Percentiles rank a stretch among this genome's conserved stretches.
phyloP scores from a whole-genome alignment of 2,888 invertebrate genomes.

The Zelleria hepariella region DNA sequence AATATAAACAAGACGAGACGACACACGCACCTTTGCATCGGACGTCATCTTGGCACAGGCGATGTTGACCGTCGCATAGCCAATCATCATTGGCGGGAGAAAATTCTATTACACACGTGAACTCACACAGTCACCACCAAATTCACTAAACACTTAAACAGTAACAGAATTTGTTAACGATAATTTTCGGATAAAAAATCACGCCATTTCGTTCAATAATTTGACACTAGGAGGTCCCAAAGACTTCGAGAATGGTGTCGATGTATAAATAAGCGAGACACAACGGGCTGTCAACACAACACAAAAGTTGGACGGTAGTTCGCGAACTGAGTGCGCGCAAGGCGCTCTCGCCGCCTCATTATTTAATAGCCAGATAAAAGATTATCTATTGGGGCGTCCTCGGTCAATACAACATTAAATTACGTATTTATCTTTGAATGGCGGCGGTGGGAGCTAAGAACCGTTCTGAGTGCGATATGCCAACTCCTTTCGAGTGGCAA shows the following conservation, averaged over 20 bases:
- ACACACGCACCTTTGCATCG: constrained; percentile 22
- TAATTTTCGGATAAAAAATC: not conserved
- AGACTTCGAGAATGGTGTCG: not conserved
- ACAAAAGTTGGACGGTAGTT: not conserved
- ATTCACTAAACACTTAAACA: not conserved
- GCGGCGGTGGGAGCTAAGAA: not conserved
- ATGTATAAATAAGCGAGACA: not conserved
- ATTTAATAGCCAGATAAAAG: constrained; percentile 67
- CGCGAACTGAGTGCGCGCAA: constrained; percentile 17
- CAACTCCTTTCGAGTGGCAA: not conserved
- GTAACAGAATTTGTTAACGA: not conserved
- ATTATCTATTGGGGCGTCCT: constrained; percentile 63
- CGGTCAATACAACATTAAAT: constrained; percentile 52
- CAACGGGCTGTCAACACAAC: not conserved
- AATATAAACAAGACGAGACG: constrained; percentile 9
- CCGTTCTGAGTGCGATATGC: not conserved
- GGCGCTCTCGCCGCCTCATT: constrained; percentile 39
- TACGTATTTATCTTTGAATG: constrained; percentile 27
- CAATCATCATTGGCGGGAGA: constrained; percentile 12
- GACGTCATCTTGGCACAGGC: constrained; percentile 48
- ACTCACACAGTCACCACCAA: not conserved
- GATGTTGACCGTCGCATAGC: constrained; percentile 18
- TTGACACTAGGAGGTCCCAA: not conserved
- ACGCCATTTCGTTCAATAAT: not conserved
- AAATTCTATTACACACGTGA: not conserved